Conservation (phyloP, 1,140 invertebrate genomes). For the Halictus rubicundus region DNA sequence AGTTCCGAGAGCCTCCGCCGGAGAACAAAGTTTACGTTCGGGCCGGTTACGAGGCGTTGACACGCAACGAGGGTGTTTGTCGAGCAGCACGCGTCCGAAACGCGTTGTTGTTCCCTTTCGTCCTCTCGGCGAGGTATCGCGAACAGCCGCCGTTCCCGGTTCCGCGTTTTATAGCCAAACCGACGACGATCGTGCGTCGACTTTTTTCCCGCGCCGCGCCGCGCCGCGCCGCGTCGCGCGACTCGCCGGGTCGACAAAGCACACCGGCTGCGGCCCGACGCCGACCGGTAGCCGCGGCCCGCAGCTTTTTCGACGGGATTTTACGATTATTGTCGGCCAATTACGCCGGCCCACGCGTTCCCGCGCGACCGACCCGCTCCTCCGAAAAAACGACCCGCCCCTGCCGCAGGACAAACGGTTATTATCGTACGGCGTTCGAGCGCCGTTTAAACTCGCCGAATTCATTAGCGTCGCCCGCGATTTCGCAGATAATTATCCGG, state of each 20-base stretch:
- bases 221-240: too few relatives aligned
- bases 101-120: background rate
- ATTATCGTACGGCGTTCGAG: background rate
- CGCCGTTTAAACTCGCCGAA: slow-evolving; percentile 7
- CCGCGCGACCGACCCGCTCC: background rate
- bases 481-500: slow-evolving; percentile 20
- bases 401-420: background rate
- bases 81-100: background rate
- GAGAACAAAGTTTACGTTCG: slow-evolving; percentile 10
- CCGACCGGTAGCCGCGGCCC: background rate
- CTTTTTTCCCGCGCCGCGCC: background rate
- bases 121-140: background rate
- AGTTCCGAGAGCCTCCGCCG: slow-evolving; percentile 6
- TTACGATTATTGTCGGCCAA: slow-evolving; percentile 22
- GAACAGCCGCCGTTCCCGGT: background rate
- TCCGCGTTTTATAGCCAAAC: background rate
- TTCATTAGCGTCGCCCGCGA: background rate
- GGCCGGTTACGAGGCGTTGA: slow-evolving; percentile 5
- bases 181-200: background rate
- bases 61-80: slow-evolving; percentile 9
- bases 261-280: too few relatives aligned
- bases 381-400: background rate
- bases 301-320: background rate
- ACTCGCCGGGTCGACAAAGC: background rate
- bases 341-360: background rate